Evolutionary conservation across 2,113 vertebrate species (phyloP), one percentile per base, ranked within the genome.

Genomic region (Junco hyemalis): DNA sequence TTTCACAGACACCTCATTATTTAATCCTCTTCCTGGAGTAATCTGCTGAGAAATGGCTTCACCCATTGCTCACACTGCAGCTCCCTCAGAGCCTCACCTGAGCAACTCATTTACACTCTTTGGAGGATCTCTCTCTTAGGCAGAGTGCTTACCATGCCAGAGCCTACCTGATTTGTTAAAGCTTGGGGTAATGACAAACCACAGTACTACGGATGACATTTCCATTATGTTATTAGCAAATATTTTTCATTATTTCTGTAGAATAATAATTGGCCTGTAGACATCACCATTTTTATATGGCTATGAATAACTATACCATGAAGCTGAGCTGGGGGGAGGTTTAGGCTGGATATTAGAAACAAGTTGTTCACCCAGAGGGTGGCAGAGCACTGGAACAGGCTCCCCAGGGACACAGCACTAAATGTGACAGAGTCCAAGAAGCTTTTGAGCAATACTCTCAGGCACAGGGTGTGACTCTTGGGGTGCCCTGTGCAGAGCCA

Each of bases 241-340:
- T 50, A 76, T 61, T 88, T 91, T 85, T 69, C 12, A 35, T 80
- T 77, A 70, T 71, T 91, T 71, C 53, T 79, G 25, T 21, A 73
- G 25, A 12, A 65, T 76, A 87, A 68, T 24, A 65, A 69, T 12
- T 65, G 28, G 40, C 45, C 20, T 22, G 44, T 57, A 61, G 63
- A 74, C 23, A 69, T 16, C 25, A 83, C 23, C 18, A 63, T 59
- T 82, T 94, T 90, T 57, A 56, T 53, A 57, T 33, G 16, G 42
- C 31, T 65, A 9, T 2, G 6, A 50, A 42, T 85, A 76, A 38
- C 42, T 68, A 14, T 17, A 50, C 6, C 17, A 26, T 26, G 24
- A 76, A 54, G 5, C 29, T 54, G 47, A 47, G 21, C 4, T 12
- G 8, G 8, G 25, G 25, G 14, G 17, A 35, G 9, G 23, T 47